Evolutionary conservation across 1,140 invertebrate species (phyloP).

Genomic region (Scylla paramamosain): DNA sequence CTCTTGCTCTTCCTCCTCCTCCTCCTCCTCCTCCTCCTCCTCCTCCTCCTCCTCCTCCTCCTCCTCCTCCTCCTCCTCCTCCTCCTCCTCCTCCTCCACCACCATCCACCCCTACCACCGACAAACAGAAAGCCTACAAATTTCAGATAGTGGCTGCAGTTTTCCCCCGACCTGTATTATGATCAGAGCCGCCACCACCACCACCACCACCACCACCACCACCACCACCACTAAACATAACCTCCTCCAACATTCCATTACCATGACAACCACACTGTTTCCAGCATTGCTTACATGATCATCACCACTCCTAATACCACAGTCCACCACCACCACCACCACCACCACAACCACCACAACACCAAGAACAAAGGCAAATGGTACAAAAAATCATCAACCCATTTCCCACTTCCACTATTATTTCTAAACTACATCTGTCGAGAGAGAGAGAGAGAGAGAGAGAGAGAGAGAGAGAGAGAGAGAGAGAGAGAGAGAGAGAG

Average conservation of each 20-base stretch:
- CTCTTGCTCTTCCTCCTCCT: neutral
- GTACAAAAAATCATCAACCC: no score
- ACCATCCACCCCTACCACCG: neutral
- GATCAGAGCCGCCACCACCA: neutral
- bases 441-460: slow-evolving; percentile 17
- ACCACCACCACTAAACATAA: neutral
- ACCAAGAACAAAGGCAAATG: neutral
- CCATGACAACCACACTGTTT: no score
- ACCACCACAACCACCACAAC: neutral
- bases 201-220: neutral
- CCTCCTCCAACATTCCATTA: no score
- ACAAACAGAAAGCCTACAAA: slow-evolving; percentile 23
- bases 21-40: slow-evolving; percentile 16
- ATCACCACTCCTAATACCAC: neutral
- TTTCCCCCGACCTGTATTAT: neutral
- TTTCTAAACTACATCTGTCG: no score
- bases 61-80: neutral
- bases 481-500: neutral
- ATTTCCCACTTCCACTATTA: neutral
- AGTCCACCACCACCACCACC: neutral
- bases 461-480: slow-evolving; percentile 43
- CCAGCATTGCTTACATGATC: neutral
- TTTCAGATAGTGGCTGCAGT: neutral
- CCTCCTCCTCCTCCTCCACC: neutral
- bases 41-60: slow-evolving; percentile 4